Percentiles rank a stretch among this genome's conserved stretches.
Evolutionary conservation across 2,113 vertebrate species (phyloP).

Genomic region (Andinoacara biseriatus): DNA sequence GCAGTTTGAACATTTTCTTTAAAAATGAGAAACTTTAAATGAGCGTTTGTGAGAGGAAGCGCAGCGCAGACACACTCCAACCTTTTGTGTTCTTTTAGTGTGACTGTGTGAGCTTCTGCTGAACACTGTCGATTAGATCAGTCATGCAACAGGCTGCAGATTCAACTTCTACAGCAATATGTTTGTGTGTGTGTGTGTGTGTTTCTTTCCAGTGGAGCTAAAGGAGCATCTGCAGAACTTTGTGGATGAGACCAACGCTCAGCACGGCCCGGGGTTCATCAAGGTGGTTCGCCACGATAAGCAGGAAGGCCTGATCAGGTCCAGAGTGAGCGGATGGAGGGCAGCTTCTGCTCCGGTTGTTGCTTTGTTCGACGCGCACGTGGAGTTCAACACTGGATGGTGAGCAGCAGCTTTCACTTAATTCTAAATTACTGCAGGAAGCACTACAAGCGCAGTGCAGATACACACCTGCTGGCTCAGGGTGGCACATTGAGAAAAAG

Average conservation of each 20-base stretch:
- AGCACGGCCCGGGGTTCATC: slow-evolving; percentile 85
- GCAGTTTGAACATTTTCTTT: background rate
- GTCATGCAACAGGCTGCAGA: background rate
- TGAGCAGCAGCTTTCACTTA: slow-evolving; percentile 65
- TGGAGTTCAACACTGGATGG: slow-evolving; percentile 96
- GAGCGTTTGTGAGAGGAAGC: background rate
- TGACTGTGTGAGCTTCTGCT: background rate
- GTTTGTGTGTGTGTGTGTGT: slow-evolving; percentile 9
- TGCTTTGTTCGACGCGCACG: slow-evolving; percentile 94
- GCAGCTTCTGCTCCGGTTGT: slow-evolving; percentile 89
- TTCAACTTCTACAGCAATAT: background rate
- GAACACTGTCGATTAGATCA: slow-evolving; percentile 14
- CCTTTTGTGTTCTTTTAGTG: background rate
- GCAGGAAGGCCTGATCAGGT: slow-evolving; percentile 93
- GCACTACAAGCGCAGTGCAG: background rate
- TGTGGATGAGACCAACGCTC: slow-evolving; percentile 87
- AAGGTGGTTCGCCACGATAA: slow-evolving; percentile 90
- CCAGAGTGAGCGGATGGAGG: slow-evolving; percentile 94
- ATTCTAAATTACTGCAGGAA: background rate
- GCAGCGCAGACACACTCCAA: background rate
- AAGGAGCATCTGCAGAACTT: slow-evolving; percentile 90
- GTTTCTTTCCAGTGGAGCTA: slow-evolving; percentile 84
- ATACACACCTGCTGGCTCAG: background rate
- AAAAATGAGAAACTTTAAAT: background rate
- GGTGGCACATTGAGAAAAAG: background rate